phyloP scores from a whole-genome alignment of 2,797 vertebrate genomes.

The Aratinga solstitialis region DNA sequence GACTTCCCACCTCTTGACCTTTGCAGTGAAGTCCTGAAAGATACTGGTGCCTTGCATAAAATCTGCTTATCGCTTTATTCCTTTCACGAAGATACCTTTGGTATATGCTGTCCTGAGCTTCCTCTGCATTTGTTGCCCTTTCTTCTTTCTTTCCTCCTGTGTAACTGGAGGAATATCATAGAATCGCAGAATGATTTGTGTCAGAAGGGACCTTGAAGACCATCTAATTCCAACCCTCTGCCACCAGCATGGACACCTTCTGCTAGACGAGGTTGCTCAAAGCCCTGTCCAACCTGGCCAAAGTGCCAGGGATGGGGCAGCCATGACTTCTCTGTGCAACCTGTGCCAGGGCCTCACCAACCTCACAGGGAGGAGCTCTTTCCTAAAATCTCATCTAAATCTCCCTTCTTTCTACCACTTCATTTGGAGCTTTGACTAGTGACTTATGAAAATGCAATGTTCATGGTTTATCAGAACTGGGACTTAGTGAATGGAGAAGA shows the following conservation, averaged over 20 bases:
- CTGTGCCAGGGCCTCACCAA: background rate
- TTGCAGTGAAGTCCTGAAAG: background rate
- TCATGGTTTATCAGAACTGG: accelerated
- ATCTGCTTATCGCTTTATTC: background rate
- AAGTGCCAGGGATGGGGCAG: background rate
- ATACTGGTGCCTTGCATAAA: background rate
- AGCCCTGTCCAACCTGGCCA: background rate
- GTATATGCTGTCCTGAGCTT: background rate
- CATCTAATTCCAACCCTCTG: background rate
- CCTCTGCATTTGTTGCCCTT: background rate
- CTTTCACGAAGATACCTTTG: background rate
- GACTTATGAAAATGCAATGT: accelerated
- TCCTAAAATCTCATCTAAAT: background rate
- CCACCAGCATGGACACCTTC: background rate
- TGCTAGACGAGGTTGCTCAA: background rate
- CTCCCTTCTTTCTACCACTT: background rate
- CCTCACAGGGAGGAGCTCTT: background rate
- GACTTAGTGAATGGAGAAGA: background rate
- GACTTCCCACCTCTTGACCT: background rate
- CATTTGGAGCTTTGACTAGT: background rate
- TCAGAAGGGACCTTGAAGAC: background rate
- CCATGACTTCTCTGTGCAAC: background rate
- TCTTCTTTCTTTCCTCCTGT: accelerated
- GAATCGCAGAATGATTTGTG: background rate
- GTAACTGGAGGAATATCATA: no score